Conservation (phyloP, 2,888 invertebrate species). For the Notocelia uddmanniana region DNA sequence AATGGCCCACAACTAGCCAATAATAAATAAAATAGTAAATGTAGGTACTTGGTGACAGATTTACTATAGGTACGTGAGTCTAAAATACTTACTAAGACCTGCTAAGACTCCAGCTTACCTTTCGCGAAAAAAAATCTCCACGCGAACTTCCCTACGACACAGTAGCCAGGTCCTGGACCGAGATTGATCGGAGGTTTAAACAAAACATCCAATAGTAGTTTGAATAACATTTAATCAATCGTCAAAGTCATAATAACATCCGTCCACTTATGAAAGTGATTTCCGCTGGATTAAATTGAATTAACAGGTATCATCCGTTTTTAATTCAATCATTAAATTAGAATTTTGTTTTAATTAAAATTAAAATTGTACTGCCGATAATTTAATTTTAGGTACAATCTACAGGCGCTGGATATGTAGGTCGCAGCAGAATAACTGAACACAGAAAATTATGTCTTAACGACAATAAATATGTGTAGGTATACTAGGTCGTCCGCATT, state of each 20-base stretch:
- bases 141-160: no score
- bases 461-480: not conserved
- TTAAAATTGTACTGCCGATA: not conserved
- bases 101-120: no score
- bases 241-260: slow-evolving; percentile 31
- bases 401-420: not conserved
- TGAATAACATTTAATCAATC: slow-evolving; percentile 32
- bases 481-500: not conserved
- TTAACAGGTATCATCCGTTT: not conserved
- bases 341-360: not conserved
- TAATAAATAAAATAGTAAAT: no score
- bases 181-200: not conserved
- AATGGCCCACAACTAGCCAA: no score
- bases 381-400: not conserved
- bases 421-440: not conserved
- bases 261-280: slow-evolving; percentile 8
- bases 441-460: not conserved
- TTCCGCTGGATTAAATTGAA: slow-evolving; percentile 3
- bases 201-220: slow-evolving; percentile 10
- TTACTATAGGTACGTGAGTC: no score
- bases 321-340: not conserved
- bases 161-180: no score
- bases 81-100: no score
- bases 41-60: no score
- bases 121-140: no score